Base-by-base conservation (phyloP, 2,888 invertebrate genomes). In the Ditula angustiorana region DNA sequence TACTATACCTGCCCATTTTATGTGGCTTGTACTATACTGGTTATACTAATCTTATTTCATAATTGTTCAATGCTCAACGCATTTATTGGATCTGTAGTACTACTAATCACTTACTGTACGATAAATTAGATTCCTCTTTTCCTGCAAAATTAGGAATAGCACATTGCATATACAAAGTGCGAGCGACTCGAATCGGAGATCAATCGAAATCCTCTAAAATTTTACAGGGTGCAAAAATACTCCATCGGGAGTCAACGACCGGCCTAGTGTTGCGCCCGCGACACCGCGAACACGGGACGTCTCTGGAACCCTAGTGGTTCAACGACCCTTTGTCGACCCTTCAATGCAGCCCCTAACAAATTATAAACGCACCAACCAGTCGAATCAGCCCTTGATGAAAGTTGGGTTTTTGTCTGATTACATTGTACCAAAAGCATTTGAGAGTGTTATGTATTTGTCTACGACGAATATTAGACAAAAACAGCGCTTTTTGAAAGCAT, bases 221-320 rank as follows among this genome's bases (percentile, higher is more conserved):
- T 56, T 35, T 75, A 71, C 77, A 69, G 81, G 82, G 79, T 87
- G 83, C 86, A 87, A n/a, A n/a, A n/a, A 64, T 59, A 64, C 80
- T 82, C 80, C 80, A 76, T 78, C 72, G 76, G 76, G 84, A 83
- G 89, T 88, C 90, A 91, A 87, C 82, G 90, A 87, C 88, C 91
- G 86, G 74, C 82, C 85, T 86, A 83, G 82, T 85, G 83, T 76
- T 73, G 75, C 77, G 75, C 75, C 79, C 81, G 80, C 85, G 80
- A 83, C 84, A 84, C 82, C 83, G 70, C 77, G 79, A 78, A 81
- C 80, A 81, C 78, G 78, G 81, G 75, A 78, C 79, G 81, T 71
- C 81, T 83, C 82, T 71, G 84, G 86, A 83, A 84, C 86, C 87
- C 89, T 85, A 81, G 70, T 71, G 84, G 91, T 88, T 91, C 90